Base-by-base conservation (phyloP, 35 echinoderm and acorn worm species). In the Acanthaster planci region DNA sequence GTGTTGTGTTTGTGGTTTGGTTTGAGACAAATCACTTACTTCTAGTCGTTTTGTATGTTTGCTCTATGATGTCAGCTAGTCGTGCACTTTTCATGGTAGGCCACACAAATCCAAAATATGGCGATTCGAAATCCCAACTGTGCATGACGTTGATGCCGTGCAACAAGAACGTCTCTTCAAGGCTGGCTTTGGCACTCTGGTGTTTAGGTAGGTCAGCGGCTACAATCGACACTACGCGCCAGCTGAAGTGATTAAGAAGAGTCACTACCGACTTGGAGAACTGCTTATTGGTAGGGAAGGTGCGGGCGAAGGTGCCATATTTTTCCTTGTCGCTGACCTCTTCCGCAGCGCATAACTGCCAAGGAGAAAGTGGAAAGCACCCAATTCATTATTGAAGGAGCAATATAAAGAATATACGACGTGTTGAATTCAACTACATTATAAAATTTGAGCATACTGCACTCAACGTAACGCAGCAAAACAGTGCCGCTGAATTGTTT, bases 271-370 rank as follows among this genome's bases (percentile, higher is more conserved):
- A 93, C 10, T 80, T 59, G 8, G 80, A 52, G 51, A 78, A 83
- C 67, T 90, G 80, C 29, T 76, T 76, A 10, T 80, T 79, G 2
- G 90, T 93, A 0, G 95, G 91, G 10, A 60, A 80, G 10, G 95
- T 97, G 22, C 95, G 84, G 55, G 95, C 95, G 80, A 97, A 97
- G 14, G 95, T 97, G 29, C 79, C 53, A 38, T 93, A 97, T 18
- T 52, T 85, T 0, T 37, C 34, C 80, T 97, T 97, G 85, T 93
- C 78, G 39, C 88, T 97, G 21, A 97, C 95, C 29, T 31, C 81
- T 51, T 84, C 80, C 44, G 93, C 95, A 35, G 80, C 55, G 75
- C 95, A 97, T 60, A 53, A 52, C 95, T 97, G 83, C 16, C 18
- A 76, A n/a, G 38, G 53, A 92, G n/a, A 88, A 12, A 12, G 42